Base-by-base conservation (phyloP, 2,113 vertebrate genomes). In the Zosterops lateralis region DNA sequence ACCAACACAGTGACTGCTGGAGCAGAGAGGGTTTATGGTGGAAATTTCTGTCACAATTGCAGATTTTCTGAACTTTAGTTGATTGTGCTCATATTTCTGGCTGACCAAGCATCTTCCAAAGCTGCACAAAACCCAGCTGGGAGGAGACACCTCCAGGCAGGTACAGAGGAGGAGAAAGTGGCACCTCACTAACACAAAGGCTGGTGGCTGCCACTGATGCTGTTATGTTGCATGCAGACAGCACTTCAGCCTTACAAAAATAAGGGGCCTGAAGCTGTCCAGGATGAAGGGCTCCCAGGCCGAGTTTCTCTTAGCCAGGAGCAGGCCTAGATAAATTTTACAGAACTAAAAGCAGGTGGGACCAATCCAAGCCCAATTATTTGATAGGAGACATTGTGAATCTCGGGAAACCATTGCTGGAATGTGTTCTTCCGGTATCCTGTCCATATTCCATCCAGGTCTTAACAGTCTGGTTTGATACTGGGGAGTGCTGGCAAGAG, bases 181-280 rank as follows among this genome's bases (percentile, higher is more conserved):
- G 6, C 0, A 0, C 17, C 28, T 82, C 0, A 0, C 15, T 61
- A 2, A 42, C 14, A 17, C 32, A 68, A 64, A 26, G 29, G 16
- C 26, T 88, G 21, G 29, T 4, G 29, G 21, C 22, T 54, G 31
- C 5, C 68, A 16, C 7, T 14, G 40, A 18, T 24, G 36, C 13
- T 47, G 47, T 24, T 34, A 4, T 4, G 12, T 31, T 14, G 10
- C 17, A 18, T 58, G 70, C 64, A 65, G 45, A 12, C 4, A 77
- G 1, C 5, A 10, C 2, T 50, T 70, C 51, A 78, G 7, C 31
- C 50, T 36, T 29, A 25, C 10, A 19, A 44, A 92, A 75, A 40
- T 3, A 38, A 64, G 11, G 26, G 14, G 8, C 61, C 29, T 58
- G 74, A 47, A 78, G 16, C 32, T 42, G 13, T 24, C 14, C 71